These are phyloP conservation scores for Triops longicaudatus DNA, from an alignment of 1,140 invertebrate genomes.

Conservation along the genomic window DNA sequence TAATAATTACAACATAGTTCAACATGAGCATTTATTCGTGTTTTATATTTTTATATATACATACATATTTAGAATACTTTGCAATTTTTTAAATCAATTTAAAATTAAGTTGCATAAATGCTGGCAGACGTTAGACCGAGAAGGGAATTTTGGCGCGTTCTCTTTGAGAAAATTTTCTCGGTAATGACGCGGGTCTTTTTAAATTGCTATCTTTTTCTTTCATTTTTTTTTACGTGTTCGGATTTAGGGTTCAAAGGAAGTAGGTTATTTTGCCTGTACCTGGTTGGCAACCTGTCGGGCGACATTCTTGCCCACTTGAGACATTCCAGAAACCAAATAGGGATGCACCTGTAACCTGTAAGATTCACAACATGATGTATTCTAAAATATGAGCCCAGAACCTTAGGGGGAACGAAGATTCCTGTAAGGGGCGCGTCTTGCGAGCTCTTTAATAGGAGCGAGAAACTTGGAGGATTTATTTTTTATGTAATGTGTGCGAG, in stretches of 20 bases:
- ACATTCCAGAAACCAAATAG: constrained; percentile 12
- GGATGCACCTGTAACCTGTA: constrained; percentile 14
- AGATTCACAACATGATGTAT: neutral
- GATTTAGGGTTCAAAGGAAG: neutral
- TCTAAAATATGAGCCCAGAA: neutral
- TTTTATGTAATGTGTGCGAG: neutral
- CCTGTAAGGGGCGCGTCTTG: neutral
- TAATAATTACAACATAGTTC: too few species aligned
- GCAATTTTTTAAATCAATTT: too few species aligned
- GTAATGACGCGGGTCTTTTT: too few species aligned
- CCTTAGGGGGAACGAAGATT: neutral
- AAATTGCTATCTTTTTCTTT: neutral
- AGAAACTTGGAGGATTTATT: neutral
- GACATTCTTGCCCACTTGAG: constrained; percentile 7
- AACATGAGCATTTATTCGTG: too few species aligned
- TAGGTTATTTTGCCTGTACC: neutral
- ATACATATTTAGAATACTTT: too few species aligned
- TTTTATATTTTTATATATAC: too few species aligned
- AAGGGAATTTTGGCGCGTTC: too few species aligned
- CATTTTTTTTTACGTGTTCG: neutral
- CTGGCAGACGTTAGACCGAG: too few species aligned
- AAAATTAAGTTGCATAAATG: too few species aligned
- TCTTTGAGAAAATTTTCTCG: too few species aligned
- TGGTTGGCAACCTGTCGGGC: neutral
- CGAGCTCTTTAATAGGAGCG: neutral